These are phyloP conservation scores for Diaperis boleti DNA, from an alignment of 2,888 invertebrate genomes.

Conservation along the genomic window DNA sequence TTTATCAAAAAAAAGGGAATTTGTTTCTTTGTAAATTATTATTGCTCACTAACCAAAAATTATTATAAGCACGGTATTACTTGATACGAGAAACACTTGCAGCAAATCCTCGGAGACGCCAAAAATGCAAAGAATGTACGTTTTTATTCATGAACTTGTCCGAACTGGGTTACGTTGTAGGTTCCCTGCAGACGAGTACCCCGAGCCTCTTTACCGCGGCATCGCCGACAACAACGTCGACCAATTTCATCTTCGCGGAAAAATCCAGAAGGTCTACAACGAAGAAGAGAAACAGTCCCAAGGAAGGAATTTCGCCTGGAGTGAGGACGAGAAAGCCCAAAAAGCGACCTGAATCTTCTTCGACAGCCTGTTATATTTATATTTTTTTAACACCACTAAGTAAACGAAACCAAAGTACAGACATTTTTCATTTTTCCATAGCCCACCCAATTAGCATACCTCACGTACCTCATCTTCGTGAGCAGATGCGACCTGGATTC, in stretches of 20 bases:
- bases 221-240: conserved; percentile 50
- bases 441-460: conserved; percentile 14
- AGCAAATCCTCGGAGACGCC: too few species aligned
- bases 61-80: too few species aligned
- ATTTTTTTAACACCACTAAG: not conserved
- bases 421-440: conserved; percentile 2
- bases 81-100: too few species aligned
- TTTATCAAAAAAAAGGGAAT: too few species aligned
- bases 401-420: not conserved
- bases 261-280: conserved; percentile 43
- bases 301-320: conserved; percentile 65
- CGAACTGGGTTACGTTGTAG: too few species aligned
- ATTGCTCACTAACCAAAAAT: too few species aligned
- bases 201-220: conserved; percentile 62
- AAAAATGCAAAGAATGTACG: too few species aligned
- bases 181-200: conserved; percentile 55
- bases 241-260: conserved; percentile 51
- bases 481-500: conserved; percentile 56
- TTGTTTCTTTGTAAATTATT: too few species aligned
- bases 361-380: not conserved
- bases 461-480: conserved; percentile 37
- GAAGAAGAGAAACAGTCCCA: conserved; percentile 43
- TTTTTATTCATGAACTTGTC: too few species aligned
- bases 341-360: conserved; percentile 13
- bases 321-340: conserved; percentile 54